Conservation (phyloP, 2,888 invertebrate species). For the Hipparchia sbordonii region DNA sequence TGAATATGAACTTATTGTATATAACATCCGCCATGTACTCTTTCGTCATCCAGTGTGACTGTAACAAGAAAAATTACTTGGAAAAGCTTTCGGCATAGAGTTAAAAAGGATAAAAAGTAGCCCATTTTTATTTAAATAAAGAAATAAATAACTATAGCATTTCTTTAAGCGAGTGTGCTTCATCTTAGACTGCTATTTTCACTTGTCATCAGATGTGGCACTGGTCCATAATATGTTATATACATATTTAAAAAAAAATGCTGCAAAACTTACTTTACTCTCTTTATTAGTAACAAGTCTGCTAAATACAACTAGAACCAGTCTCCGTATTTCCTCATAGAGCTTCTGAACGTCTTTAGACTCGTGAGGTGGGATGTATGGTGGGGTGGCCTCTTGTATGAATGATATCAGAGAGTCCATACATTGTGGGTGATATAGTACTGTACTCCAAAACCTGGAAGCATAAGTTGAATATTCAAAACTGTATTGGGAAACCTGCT, state of each 20-base stretch:
- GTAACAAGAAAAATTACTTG: conserved; percentile 37
- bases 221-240: too few species aligned
- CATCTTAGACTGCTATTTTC: too few species aligned
- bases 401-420: conserved; percentile 87
- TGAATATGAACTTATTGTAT: conserved; percentile 91
- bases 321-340: conserved; percentile 84
- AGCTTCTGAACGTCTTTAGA: conserved; percentile 67
- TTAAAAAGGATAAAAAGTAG: too few species aligned
- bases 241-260: too few species aligned
- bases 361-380: conserved; percentile 82
- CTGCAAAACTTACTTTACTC: conserved; percentile 81
- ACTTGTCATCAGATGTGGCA: too few species aligned
- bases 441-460: conserved; percentile 87
- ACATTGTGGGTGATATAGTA: conserved; percentile 85
- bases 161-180: too few species aligned
- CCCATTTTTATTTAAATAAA: too few species aligned
- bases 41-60: conserved; percentile 85
- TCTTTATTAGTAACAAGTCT: conserved; percentile 91
- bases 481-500: too few species aligned
- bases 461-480: background rate
- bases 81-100: too few species aligned
- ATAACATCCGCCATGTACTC: conserved; percentile 86
- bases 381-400: conserved; percentile 88
- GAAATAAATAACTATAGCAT: too few species aligned
- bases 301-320: conserved; percentile 87